Conservation (phyloP, 92 coral and sea anemone species). For the Bergia sp. region DNA sequence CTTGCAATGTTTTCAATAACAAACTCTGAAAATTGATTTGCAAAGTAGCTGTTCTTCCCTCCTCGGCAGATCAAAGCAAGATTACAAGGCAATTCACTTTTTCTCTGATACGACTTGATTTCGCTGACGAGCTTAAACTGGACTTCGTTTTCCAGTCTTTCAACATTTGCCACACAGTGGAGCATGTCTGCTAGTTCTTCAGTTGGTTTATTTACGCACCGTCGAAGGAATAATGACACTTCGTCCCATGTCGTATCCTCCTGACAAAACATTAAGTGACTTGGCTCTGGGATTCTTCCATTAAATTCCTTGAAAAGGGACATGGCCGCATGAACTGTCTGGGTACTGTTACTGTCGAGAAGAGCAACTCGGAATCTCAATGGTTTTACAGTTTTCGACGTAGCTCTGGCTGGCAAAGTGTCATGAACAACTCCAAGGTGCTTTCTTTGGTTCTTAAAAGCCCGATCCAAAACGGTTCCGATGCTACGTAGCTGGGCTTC, state of each 20-base stretch:
- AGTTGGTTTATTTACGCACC: slow-evolving; percentile 38
- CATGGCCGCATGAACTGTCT: slow-evolving; percentile 42
- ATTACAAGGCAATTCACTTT: neutral
- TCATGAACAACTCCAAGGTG: slow-evolving; percentile 1
- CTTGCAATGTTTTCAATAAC: neutral
- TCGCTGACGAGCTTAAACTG: slow-evolving; percentile 49
- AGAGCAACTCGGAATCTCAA: slow-evolving; percentile 48
- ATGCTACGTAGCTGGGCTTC: slow-evolving; percentile 12
- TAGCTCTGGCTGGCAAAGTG: neutral
- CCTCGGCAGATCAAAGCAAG: slow-evolving; percentile 8
- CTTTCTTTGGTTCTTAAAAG: slow-evolving; percentile 30
- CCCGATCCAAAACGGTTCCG: slow-evolving; percentile 41
- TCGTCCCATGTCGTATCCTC: slow-evolving; percentile 53
- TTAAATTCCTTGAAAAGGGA: slow-evolving; percentile 43
- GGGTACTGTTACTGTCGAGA: slow-evolving; percentile 38
- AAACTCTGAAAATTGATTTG: slow-evolving; percentile 3
- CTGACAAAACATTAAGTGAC: slow-evolving; percentile 49
- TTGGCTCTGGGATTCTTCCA: slow-evolving; percentile 50
- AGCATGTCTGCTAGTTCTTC: slow-evolving; percentile 11
- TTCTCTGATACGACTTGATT: slow-evolving; percentile 15
- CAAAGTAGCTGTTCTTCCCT: slow-evolving; percentile 1
- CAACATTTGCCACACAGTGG: slow-evolving; percentile 60
- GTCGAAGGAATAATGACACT: slow-evolving; percentile 41
- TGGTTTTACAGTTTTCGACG: neutral
- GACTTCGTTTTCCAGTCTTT: slow-evolving; percentile 47